These are phyloP conservation scores for Cheirogaleus major DNA, from an alignment of 2,797 vertebrate species.

Conservation along the genomic window DNA sequence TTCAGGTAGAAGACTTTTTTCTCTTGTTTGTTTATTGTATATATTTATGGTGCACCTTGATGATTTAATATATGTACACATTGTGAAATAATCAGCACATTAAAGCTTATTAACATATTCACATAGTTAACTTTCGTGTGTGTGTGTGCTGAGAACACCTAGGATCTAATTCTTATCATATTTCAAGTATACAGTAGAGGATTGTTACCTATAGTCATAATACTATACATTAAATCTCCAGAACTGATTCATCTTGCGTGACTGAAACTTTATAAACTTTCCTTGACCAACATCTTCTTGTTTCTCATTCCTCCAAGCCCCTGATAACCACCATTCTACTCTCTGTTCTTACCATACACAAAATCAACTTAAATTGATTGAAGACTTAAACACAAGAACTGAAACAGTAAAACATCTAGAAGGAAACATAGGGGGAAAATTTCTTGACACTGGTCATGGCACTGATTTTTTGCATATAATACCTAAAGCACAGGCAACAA, in stretches of 20 bases:
- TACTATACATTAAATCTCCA: no score
- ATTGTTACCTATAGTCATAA: neutral
- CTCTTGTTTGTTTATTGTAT: neutral
- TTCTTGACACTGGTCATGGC: neutral
- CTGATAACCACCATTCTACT: neutral
- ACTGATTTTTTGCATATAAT: neutral
- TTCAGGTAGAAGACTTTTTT: neutral
- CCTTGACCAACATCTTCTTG: neutral
- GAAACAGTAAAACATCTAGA: neutral
- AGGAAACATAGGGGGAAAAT: neutral
- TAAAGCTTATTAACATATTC: neutral
- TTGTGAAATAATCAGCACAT: neutral
- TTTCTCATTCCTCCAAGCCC: rapidly evolving
- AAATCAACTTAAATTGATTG: neutral
- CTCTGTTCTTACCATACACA: neutral
- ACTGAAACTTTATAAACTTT: neutral
- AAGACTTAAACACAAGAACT: neutral
- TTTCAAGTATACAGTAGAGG: neutral
- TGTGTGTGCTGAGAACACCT: neutral
- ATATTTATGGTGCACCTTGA: neutral
- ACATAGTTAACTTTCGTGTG: neutral
- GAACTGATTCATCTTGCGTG: neutral
- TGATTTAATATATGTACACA: neutral
- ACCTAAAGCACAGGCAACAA: no score
- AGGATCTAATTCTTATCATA: neutral